Evolutionary conservation across 2,888 invertebrate genomes (phyloP).

Genomic region (Sipha maydis): DNA sequence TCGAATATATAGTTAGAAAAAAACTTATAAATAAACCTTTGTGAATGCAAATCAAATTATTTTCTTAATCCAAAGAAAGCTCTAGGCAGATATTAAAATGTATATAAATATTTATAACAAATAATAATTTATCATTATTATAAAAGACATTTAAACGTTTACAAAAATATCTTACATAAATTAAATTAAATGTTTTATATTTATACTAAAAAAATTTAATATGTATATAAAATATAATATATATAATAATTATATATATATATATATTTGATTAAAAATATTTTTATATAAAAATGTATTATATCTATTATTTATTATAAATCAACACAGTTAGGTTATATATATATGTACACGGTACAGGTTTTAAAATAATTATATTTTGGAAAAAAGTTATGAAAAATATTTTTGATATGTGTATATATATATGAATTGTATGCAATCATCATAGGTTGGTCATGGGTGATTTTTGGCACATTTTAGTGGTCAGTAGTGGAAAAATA

Average conservation of each 20-base stretch:
- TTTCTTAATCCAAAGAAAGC: neutral
- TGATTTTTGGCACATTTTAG: too few relatives aligned
- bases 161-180: neutral
- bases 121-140: neutral
- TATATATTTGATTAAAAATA: neutral
- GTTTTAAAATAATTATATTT: neutral
- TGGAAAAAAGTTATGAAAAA: too few relatives aligned
- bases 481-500: too few relatives aligned
- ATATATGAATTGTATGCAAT: too few relatives aligned
- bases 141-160: neutral
- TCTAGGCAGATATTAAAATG: neutral
- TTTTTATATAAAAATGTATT: neutral
- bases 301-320: too few relatives aligned
- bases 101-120: neutral
- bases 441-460: too few relatives aligned
- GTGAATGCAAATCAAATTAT: neutral
- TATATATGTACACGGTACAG: neutral
- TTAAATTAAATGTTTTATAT: neutral
- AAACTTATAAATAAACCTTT: neutral
- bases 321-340: too few relatives aligned
- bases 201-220: neutral
- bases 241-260: too few relatives aligned
- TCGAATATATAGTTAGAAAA: neutral
- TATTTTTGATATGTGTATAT: too few relatives aligned
- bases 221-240: too few relatives aligned